Conservation (phyloP, 1,140 invertebrate species). For the Calliopsis andreniformis region DNA sequence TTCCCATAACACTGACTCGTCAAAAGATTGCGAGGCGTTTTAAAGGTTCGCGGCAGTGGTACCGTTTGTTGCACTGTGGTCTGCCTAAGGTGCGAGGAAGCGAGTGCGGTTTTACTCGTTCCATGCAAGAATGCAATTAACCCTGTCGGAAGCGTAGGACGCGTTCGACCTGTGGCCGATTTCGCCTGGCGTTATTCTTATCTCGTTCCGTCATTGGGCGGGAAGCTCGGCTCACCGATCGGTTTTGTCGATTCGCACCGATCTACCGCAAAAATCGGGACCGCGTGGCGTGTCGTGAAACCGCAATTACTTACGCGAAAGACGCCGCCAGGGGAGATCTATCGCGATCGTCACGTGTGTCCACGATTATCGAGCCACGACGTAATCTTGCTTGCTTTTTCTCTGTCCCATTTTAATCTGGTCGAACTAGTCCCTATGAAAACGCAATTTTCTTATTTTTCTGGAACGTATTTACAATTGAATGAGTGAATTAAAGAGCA, state of each 20-base stretch:
- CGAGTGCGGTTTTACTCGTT: conserved; percentile 71
- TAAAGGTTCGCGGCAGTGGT: conserved; percentile 58
- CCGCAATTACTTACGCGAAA: conserved; percentile 61
- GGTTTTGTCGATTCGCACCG: conserved; percentile 39
- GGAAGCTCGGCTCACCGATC: conserved; percentile 3
- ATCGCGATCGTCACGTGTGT: conserved; percentile 35
- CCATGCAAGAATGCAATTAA: conserved; percentile 70
- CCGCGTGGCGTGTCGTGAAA: conserved; percentile 52
- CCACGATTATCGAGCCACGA: background rate
- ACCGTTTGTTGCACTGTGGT: conserved; percentile 73
- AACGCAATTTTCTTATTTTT: background rate
- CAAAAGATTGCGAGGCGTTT: conserved; percentile 48
- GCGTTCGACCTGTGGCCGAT: conserved; percentile 28
- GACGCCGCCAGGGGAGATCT: conserved; percentile 31
- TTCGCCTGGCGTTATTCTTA: conserved; percentile 35
- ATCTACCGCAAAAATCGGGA: conserved; percentile 60
- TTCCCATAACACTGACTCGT: conserved; percentile 14
- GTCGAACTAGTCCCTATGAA: too few species aligned
- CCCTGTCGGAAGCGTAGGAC: conserved; percentile 57
- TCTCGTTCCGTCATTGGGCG: conserved; percentile 3
- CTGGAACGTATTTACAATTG: too few species aligned
- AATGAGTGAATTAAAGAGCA: too few species aligned
- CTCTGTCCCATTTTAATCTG: background rate
- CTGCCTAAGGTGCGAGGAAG: conserved; percentile 70
- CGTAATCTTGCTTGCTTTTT: conserved; percentile 3